Conservation (phyloP, 2,888 invertebrate species). For the Cheilosia pagana region DNA sequence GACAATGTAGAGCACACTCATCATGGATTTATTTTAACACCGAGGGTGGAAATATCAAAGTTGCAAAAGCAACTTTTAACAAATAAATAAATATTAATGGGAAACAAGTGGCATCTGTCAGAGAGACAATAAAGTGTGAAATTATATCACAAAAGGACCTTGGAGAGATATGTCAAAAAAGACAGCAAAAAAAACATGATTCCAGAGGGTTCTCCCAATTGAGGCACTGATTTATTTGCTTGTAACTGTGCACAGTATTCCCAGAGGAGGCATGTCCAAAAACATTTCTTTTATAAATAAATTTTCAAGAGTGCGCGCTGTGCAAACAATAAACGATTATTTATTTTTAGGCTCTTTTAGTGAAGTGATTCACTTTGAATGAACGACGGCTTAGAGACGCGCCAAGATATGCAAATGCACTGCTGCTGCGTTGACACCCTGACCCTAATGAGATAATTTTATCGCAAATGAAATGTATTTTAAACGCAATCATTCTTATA, state of each 20-base stretch:
- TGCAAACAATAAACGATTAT: constrained; percentile 17
- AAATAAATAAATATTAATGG: constrained; percentile 76
- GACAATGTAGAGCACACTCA: constrained; percentile 56
- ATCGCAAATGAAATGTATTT: constrained; percentile 8
- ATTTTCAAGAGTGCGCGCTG: constrained; percentile 28
- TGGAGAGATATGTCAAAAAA: constrained; percentile 57
- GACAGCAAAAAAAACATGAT: constrained; percentile 5
- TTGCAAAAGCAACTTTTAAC: constrained; percentile 50
- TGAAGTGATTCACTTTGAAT: constrained; percentile 26
- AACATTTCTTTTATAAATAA: constrained; percentile 27
- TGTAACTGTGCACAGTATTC: constrained; percentile 30
- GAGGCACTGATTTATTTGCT: constrained; percentile 60
- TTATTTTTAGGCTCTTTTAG: constrained; percentile 40
- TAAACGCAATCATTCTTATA: constrained; percentile 4
- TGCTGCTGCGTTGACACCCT: constrained; percentile 15
- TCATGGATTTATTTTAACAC: constrained; percentile 35
- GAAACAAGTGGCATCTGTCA: constrained; percentile 82
- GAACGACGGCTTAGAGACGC: constrained; percentile 17
- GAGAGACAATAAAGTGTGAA: constrained; percentile 80
- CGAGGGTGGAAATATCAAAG: constrained; percentile 62
- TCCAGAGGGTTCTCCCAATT: constrained; percentile 25
- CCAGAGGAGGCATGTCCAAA: constrained; percentile 56
- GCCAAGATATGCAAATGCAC: constrained; percentile 33
- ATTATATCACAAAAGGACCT: constrained; percentile 77
- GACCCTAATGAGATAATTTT: constrained; percentile 37